These are phyloP conservation scores for Cheiracanthium punctorium DNA, from an alignment of 2,888 invertebrate species.

Conservation along the genomic window DNA sequence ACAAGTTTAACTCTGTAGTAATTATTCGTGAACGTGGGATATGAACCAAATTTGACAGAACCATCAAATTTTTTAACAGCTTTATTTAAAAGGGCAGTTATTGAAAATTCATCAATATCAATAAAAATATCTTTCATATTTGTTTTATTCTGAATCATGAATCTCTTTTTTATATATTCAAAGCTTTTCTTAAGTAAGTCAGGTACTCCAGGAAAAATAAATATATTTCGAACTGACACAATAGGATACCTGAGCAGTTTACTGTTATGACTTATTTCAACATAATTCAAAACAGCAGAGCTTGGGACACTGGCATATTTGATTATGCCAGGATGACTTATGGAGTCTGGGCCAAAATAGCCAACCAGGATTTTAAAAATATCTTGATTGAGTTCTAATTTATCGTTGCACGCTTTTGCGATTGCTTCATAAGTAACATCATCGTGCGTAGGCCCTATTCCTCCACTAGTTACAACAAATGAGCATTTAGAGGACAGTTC, in stretches of 20 bases:
- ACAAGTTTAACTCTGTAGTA: conserved; percentile 79
- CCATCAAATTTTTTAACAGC: conserved; percentile 78
- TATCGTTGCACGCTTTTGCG: conserved; percentile 77
- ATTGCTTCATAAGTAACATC: conserved; percentile 85
- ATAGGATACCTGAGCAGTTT: conserved; percentile 78
- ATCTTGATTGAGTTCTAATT: conserved; percentile 75
- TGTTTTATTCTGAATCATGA: conserved; percentile 70
- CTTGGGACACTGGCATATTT: conserved; percentile 76
- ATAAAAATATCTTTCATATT: conserved; percentile 49
- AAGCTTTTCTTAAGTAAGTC: conserved; percentile 78
- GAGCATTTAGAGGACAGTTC: conserved; percentile 80
- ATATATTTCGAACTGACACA: conserved; percentile 81
- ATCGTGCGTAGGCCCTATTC: conserved; percentile 88
- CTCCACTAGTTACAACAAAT: conserved; percentile 85
- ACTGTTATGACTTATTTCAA: conserved; percentile 76
- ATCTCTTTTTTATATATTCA: conserved; percentile 61
- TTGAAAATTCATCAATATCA: conserved; percentile 65
- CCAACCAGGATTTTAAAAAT: conserved; percentile 76
- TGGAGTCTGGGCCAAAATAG: conserved; percentile 74
- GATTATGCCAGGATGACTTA: conserved; percentile 71
- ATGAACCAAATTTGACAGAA: conserved; percentile 80
- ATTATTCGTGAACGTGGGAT: conserved; percentile 78
- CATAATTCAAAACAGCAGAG: conserved; percentile 78
- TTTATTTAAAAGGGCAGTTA: conserved; percentile 77
- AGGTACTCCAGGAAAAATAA: conserved; percentile 85